These are phyloP conservation scores for Euphysa ruthae DNA, from an alignment of 30 jellyfish, hydroid and myxozoan species.

Conservation along the genomic window DNA sequence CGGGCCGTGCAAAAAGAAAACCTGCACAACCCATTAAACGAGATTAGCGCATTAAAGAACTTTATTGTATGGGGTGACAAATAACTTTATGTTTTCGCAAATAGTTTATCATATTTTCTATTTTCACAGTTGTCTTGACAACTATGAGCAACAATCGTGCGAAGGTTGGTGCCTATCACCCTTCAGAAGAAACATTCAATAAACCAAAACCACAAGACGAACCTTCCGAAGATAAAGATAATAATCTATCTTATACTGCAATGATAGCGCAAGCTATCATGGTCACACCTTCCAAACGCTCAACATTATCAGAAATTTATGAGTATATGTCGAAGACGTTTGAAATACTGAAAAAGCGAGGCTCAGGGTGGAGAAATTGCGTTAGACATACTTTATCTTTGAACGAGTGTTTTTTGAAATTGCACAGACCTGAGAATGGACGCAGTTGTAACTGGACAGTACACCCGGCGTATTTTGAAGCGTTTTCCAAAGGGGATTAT, in stretches of 20 bases:
- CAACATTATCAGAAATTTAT: conserved; percentile 79
- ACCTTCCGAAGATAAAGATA: not conserved
- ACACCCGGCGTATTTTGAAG: conserved; percentile 88
- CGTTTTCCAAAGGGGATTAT: conserved; percentile 70
- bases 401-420: conserved; percentile 85
- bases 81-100: too few species aligned
- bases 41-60: not conserved
- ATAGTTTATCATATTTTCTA: not conserved
- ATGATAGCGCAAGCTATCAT: conserved; percentile 98
- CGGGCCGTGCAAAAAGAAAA: conserved; percentile 12
- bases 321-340: conserved; percentile 75
- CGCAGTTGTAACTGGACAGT: conserved; percentile 97
- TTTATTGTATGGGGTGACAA: not conserved
- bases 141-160: not conserved
- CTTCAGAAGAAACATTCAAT: not conserved
- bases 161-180: not conserved
- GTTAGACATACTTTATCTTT: conserved; percentile 93
- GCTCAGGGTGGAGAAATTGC: conserved; percentile 97
- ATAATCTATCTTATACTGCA: conserved; percentile 55
- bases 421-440: conserved; percentile 94
- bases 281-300: conserved; percentile 57
- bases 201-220: not conserved
- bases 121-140: not conserved
- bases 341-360: conserved; percentile 67
- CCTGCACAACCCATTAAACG: too few species aligned